These are phyloP conservation scores for Bucorvus abyssinicus DNA, from an alignment of 2,797 vertebrate species.

Conservation along the genomic window DNA sequence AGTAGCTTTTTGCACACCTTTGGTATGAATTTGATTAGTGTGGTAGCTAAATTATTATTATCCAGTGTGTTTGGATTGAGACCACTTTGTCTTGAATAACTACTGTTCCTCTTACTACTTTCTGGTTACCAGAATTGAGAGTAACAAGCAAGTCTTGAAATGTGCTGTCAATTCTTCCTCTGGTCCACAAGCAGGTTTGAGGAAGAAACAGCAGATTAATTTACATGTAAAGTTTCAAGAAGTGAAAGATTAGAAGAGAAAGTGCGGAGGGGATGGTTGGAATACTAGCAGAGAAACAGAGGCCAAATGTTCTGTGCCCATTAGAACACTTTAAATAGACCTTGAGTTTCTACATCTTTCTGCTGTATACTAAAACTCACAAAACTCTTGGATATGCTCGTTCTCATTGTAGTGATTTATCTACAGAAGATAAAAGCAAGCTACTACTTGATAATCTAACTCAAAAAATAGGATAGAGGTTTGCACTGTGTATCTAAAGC, in stretches of 20 bases:
- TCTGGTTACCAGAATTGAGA: neutral
- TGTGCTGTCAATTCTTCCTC: neutral
- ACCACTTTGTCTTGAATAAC: neutral
- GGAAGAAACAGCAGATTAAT: neutral
- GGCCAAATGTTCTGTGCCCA: neutral
- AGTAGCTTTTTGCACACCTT: neutral
- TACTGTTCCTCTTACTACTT: neutral
- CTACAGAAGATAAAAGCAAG: neutral
- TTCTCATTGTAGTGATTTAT: rapidly evolving
- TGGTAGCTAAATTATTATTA: neutral
- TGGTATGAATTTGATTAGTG: neutral
- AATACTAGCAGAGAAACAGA: neutral
- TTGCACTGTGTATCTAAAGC: neutral
- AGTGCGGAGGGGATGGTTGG: neutral
- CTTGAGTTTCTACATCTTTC: neutral
- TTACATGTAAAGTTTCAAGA: neutral
- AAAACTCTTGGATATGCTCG: neutral
- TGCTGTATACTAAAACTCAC: neutral
- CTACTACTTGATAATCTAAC: neutral
- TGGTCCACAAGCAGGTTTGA: neutral
- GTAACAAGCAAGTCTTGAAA: neutral
- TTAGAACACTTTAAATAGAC: neutral
- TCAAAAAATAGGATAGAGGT: neutral
- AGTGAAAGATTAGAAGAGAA: neutral
- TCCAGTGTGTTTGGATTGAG: neutral